Evolutionary conservation across 2,797 vertebrate genomes (phyloP).

Genomic region (Peromyscus attwateri): DNA sequence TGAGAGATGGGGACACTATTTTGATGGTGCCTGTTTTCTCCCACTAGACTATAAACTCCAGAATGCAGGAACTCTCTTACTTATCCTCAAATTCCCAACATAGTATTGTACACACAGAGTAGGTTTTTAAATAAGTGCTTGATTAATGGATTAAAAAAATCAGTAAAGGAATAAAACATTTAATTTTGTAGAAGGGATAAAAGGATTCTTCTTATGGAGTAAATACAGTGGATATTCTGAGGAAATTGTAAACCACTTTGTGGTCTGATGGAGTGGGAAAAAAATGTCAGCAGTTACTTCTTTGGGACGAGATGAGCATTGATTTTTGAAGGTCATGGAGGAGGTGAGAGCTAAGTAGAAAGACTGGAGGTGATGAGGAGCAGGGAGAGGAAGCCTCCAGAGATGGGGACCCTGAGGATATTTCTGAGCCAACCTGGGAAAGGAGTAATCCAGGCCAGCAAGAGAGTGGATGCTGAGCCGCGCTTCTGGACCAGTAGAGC

Average conservation of each 20-base stretch:
- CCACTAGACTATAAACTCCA: not conserved
- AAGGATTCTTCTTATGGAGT: not conserved
- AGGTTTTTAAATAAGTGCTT: conserved; percentile 25
- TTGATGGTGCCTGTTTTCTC: not conserved
- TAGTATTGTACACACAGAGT: no score
- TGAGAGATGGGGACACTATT: not conserved
- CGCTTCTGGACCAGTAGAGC: not conserved
- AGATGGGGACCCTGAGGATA: not conserved
- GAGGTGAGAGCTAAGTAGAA: not conserved
- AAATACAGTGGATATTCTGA: not conserved
- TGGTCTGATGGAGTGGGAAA: not conserved
- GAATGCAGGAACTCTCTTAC: not conserved
- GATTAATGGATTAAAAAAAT: not conserved
- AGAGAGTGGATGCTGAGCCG: not conserved
- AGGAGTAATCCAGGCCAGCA: not conserved
- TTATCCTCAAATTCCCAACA: not conserved
- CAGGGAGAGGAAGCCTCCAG: not conserved
- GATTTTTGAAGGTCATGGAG: not conserved
- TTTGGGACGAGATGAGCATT: not conserved
- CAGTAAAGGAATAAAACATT: not conserved
- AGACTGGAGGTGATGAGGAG: not conserved
- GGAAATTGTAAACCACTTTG: not conserved
- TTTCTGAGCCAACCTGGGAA: not conserved
- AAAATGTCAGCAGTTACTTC: not conserved
- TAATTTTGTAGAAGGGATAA: not conserved